Conservation (phyloP, 2,113 vertebrate genomes). For the Tonatia bakeri region DNA sequence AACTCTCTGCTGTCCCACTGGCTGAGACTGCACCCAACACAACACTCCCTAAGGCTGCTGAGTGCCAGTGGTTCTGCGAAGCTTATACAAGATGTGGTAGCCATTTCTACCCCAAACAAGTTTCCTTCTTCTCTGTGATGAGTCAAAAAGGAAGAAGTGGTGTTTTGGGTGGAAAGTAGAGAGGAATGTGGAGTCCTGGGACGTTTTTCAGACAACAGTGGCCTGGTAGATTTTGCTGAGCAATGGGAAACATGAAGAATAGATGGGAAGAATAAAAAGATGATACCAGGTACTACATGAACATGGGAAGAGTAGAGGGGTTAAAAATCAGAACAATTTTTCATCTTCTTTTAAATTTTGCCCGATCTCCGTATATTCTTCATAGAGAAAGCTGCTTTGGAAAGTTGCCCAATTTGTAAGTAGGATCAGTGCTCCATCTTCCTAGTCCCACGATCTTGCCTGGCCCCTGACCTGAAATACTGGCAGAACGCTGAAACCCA, state of each 20-base stretch:
- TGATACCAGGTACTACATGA: not conserved
- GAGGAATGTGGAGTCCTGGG: not conserved
- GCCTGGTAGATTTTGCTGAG: not conserved
- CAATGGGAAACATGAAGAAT: not conserved
- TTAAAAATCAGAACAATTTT: not conserved
- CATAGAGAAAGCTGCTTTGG: not conserved
- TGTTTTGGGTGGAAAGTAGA: not conserved
- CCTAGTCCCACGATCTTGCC: accelerated
- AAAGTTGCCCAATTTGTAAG: accelerated
- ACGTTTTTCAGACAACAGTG: not conserved
- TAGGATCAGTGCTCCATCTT: not conserved
- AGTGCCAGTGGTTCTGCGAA: not conserved
- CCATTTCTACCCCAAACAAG: not conserved
- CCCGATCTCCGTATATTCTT: not conserved
- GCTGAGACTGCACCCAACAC: not conserved
- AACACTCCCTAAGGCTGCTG: accelerated
- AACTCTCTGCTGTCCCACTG: accelerated
- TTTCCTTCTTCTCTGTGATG: not conserved
- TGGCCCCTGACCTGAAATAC: not conserved
- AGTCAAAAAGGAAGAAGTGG: not conserved
- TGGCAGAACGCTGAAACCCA: not conserved
- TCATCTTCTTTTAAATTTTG: not conserved
- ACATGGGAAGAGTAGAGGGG: not conserved
- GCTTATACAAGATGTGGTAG: not conserved
- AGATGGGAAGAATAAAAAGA: not conserved